Evolutionary conservation across 2,113 vertebrate species (phyloP).

Genomic region (Zosterops hypoxanthus): DNA sequence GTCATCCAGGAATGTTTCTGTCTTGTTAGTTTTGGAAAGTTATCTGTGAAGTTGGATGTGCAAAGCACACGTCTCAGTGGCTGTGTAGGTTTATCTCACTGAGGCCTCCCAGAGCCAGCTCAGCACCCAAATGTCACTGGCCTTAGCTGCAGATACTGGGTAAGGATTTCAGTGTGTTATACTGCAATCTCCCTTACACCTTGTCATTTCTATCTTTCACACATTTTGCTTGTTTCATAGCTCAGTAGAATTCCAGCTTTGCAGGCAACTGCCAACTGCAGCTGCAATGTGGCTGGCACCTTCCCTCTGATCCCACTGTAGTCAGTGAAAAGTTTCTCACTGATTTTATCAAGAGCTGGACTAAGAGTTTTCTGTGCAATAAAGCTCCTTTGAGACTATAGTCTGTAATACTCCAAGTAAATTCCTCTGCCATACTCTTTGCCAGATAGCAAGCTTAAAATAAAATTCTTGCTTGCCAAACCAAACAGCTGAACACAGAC

Average conservation of each 20-base stretch:
- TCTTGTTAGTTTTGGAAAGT: conserved; percentile 33
- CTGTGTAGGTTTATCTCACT: not conserved
- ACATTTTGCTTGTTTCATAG: conserved; percentile 16
- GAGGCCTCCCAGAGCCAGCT: not conserved
- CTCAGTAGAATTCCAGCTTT: conserved; percentile 14
- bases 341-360: not conserved
- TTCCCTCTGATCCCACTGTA: not conserved
- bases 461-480: not conserved
- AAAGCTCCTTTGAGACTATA: not conserved
- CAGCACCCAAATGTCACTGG: not conserved
- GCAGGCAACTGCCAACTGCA: not conserved
- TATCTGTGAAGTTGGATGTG: not conserved
- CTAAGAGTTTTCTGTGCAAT: not conserved
- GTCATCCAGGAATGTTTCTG: not conserved
- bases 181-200: not conserved
- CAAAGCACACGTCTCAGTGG: not conserved
- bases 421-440: not conserved
- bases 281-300: not conserved
- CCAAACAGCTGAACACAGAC: not conserved
- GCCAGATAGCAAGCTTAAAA: not conserved
- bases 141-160: not conserved
- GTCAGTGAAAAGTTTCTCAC: not conserved
- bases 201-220: conserved; percentile 40
- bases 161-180: not conserved
- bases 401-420: not conserved